These are phyloP conservation scores for Catocala sponsa DNA, from an alignment of 2,888 invertebrate genomes.

Conservation along the genomic window DNA sequence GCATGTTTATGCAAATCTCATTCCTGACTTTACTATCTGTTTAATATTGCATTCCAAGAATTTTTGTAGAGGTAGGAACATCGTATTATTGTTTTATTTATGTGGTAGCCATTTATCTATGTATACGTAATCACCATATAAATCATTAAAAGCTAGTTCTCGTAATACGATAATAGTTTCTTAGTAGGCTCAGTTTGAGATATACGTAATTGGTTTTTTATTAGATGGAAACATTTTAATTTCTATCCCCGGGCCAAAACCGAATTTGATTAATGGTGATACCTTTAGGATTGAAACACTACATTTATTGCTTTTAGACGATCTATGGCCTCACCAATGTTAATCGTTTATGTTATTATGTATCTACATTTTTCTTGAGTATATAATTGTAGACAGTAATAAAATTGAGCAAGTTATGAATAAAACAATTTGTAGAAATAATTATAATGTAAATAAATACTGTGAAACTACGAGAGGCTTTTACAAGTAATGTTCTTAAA, in stretches of 20 bases:
- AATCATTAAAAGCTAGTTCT: slow-evolving; percentile 4
- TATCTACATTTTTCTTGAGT: not conserved
- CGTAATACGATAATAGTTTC: slow-evolving; percentile 6
- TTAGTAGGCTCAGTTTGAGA: not conserved
- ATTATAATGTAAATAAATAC: too few relatives aligned
- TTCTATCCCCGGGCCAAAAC: slow-evolving; percentile 8
- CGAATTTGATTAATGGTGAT: slow-evolving; percentile 9
- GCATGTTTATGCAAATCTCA: slow-evolving; percentile 73
- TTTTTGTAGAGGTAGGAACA: slow-evolving; percentile 35
- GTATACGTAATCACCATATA: slow-evolving; percentile 16
- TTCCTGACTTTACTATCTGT: slow-evolving; percentile 52
- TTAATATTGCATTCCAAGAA: slow-evolving; percentile 60
- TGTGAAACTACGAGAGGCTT: slow-evolving; percentile 24
- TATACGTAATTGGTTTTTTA: slow-evolving; percentile 7
- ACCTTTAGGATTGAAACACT: not conserved
- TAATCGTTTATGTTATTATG: not conserved
- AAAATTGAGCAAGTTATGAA: too few relatives aligned
- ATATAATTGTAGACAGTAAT: not conserved
- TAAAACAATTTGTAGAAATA: too few relatives aligned
- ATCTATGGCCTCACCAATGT: not conserved
- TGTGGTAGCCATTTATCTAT: slow-evolving; percentile 7
- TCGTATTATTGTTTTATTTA: slow-evolving; percentile 21
- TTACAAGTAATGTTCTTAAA: slow-evolving; percentile 46
- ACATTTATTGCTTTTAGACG: slow-evolving; percentile 4
- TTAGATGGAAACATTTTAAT: slow-evolving; percentile 27